Base-by-base conservation (phyloP, 2,888 invertebrate genomes). In the Cryptosula pallasiana region DNA sequence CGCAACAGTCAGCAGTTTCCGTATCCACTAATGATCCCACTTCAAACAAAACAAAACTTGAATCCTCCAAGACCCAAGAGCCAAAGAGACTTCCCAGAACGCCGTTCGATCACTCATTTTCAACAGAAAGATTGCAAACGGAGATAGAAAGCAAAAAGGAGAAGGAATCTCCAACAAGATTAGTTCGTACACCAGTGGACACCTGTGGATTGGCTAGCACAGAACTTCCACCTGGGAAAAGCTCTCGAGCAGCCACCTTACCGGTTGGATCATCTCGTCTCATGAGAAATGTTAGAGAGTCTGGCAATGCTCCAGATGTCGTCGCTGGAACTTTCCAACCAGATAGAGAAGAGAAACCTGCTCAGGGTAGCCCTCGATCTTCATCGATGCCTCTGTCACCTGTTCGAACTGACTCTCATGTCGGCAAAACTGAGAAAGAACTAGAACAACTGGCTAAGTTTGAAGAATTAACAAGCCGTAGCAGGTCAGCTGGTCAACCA, bases 221-320 rank as follows among this genome's bases (percentile, higher is more conserved):
- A 45, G 45, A 13, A 20, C 20, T 20, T 45, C 45, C 45, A 45
- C 20, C 45, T 45, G 45, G 5, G 9, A 45, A 45, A 45, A 45
- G 9, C 20, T 9, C 9, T 45, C 45, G 45, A 5, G 5, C 45
- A 13, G 45, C 45, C 5, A 20, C 45, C 45, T 9, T 45, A 45
- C 45, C 45, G 5, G 5, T 45, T 9, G 45, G 20, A 45, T 45
- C 45, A 45, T 45, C 45, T 45, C 45, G 45, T 45, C 45, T 45
- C 9, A 57, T 13, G 57, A 57, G 57, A 13, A n/a, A 23, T 57
- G 25, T 23, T n/a, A 2, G 25, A 13, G 63, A 32, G 32, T 25
- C 27, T 2, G 32, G 25, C 5, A 63, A 63, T 27, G 27, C 63
- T 2, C 63, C 63, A 63, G 63, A 63, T 63, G 63, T 63, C 32